Evolutionary conservation across 2,113 vertebrate genomes (phyloP), one percentile per base, ranked within the genome.

Genomic region (Patagioenas fasciata): DNA sequence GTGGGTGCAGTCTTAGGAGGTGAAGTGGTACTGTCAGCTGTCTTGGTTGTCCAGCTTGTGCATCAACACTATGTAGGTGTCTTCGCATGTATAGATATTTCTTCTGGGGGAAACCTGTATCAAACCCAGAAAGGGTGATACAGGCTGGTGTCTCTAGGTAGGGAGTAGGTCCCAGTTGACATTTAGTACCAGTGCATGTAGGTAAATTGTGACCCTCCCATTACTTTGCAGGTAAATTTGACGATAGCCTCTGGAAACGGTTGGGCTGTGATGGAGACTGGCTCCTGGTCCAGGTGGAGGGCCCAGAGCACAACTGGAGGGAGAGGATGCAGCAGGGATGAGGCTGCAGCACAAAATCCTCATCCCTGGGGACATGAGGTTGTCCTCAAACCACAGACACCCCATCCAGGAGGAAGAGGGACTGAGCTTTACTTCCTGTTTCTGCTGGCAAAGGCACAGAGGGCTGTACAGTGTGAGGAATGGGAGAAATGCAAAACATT

Each of bases 21-120:
- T 10, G 1, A 67, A 79, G 38, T n/a, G 48, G 40, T 54, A 54
- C 24, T 15, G 1, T 1, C 40, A 34, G 9, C 34, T n/a, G 1
- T 13, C 69, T 80, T 61, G 2, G 24, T 7, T 28, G 7, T 31
- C 57, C 50, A 80, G 44, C 20, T 38, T 25, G 5, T 8, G 21
- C 38, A 77, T 1, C 3, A 5, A 24, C 17, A 86, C n/a, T 17
- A 11, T 16, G 28, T 28, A 17, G 31, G 26, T 24, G 13, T 75
- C 23, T 14, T 3, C 12, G 16, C 5, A 19, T 7, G 12, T 24
- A 23, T 4, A 7, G 25, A 47, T 50, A 36, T 34, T 67, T 90
- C 36, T 80, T 54, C 1, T 6, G 4, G 26, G 24, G 28, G 16
- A 72, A 26, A 31, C 12, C 16, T 1, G 26, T 56, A 6, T 51